These are phyloP conservation scores for Paralvinella palmiformis DNA, from an alignment of 1,140 invertebrate species.

Conservation along the genomic window DNA sequence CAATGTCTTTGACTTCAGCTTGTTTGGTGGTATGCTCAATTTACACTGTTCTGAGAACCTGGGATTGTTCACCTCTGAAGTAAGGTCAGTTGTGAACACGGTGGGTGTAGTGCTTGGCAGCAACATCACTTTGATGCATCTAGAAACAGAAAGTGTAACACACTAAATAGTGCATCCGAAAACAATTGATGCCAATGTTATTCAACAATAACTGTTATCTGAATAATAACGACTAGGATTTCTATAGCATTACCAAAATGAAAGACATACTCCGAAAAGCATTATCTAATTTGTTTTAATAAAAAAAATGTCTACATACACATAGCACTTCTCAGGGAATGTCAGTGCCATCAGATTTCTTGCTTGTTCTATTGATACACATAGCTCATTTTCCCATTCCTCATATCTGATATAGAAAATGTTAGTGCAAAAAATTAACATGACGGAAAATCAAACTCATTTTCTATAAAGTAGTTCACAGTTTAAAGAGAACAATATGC, in stretches of 20 bases:
- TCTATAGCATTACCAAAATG: too few relatives aligned
- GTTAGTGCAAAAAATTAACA: not conserved
- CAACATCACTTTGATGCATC: constrained; percentile 72
- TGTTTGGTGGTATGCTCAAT: constrained; percentile 66
- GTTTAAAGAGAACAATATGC: too few relatives aligned
- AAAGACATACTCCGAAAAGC: too few relatives aligned
- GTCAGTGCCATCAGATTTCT: constrained; percentile 79
- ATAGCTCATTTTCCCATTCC: constrained; percentile 68
- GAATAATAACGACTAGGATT: too few relatives aligned
- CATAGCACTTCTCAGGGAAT: constrained; percentile 65
- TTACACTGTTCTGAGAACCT: constrained; percentile 75
- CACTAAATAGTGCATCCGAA: too few relatives aligned
- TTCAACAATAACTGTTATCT: too few relatives aligned
- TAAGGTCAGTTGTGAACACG: constrained; percentile 65
- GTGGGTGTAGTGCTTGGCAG: constrained; percentile 60
- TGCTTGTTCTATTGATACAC: constrained; percentile 81
- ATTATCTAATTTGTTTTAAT: too few relatives aligned
- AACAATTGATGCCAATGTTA: too few relatives aligned
- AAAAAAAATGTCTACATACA: constrained; percentile 67
- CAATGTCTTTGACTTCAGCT: constrained; percentile 75
- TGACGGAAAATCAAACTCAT: not conserved
- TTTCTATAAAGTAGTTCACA: constrained; percentile 3
- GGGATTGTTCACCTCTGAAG: constrained; percentile 66
- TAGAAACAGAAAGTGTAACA: constrained; percentile 49
- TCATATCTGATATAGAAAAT: constrained; percentile 64